These are phyloP conservation scores for Avahi laniger DNA, from an alignment of 2,797 vertebrate species.

Conservation along the genomic window DNA sequence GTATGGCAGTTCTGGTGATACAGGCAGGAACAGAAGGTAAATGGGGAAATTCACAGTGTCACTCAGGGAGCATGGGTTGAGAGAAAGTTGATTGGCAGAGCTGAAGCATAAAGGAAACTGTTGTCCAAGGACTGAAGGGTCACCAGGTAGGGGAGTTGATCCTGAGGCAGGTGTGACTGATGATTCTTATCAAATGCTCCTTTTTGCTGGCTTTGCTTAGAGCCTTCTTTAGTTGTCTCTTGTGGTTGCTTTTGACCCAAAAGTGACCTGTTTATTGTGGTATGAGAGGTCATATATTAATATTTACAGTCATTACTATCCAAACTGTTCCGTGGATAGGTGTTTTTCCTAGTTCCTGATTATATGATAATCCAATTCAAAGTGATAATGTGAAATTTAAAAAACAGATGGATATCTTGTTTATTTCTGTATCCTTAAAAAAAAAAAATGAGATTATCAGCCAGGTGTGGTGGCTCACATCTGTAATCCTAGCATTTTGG, in stretches of 20 bases:
- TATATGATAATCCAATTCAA: not conserved
- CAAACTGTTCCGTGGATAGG: not conserved
- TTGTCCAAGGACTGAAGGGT: not conserved
- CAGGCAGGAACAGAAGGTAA: not conserved
- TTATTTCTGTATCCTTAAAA: not conserved
- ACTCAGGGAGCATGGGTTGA: not conserved
- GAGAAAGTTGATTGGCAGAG: not conserved
- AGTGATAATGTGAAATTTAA: not conserved
- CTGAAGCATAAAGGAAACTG: not conserved
- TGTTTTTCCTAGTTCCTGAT: not conserved
- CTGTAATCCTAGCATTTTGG: not conserved
- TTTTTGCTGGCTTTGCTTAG: not conserved
- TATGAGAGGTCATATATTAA: not conserved
- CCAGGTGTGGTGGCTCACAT: not conserved
- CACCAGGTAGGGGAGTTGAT: not conserved
- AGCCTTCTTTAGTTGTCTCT: not conserved
- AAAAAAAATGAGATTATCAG: not conserved
- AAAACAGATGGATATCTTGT: not conserved
- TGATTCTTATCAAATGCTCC: not conserved
- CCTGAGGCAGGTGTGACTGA: too few species aligned
- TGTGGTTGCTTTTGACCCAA: not conserved
- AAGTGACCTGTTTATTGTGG: not conserved
- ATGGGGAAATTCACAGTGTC: not conserved
- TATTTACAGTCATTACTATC: not conserved
- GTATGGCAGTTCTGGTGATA: not conserved